phyloP scores from a whole-genome alignment of 2,888 invertebrate genomes.

The Pterobdella sp. region DNA sequence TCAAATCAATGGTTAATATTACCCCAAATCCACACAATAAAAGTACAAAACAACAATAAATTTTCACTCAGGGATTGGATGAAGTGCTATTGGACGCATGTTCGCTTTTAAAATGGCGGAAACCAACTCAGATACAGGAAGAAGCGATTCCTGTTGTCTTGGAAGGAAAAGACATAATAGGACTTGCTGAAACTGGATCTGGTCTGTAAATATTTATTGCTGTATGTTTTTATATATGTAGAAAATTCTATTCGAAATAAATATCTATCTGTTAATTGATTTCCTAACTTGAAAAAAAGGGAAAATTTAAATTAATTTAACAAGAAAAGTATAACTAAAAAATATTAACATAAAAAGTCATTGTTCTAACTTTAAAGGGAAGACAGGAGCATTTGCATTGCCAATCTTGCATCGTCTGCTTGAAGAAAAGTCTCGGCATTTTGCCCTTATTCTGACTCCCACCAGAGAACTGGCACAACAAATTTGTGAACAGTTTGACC shows the following conservation, averaged over 20 bases:
- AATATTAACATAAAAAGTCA: too few relatives aligned
- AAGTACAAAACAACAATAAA: background rate
- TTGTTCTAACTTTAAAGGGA: constrained; percentile 8
- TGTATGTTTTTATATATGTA: too few relatives aligned
- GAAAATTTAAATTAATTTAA: too few relatives aligned
- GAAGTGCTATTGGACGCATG: constrained; percentile 86
- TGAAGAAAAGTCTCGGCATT: constrained; percentile 68
- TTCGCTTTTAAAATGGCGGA: constrained; percentile 81
- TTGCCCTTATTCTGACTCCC: constrained; percentile 68
- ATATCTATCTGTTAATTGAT: too few relatives aligned
- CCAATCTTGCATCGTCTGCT: constrained; percentile 39
- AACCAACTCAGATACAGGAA: constrained; percentile 85
- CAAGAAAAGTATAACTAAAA: too few relatives aligned
- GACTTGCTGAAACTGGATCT: constrained; percentile 75
- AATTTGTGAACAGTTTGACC: constrained; percentile 96
- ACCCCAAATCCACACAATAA: background rate
- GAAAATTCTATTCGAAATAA: too few relatives aligned
- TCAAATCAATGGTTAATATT: background rate
- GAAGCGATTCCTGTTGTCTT: constrained; percentile 77
- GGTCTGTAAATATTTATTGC: constrained; percentile 53
- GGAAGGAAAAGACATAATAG: constrained; percentile 72
- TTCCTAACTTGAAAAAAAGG: too few relatives aligned
- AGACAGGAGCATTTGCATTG: constrained; percentile 28
- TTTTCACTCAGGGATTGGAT: constrained; percentile 61
- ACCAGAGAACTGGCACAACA: constrained; percentile 96